These are phyloP conservation scores for Elephas maximus DNA, from an alignment of 2,113 vertebrate genomes.

Conservation along the genomic window DNA sequence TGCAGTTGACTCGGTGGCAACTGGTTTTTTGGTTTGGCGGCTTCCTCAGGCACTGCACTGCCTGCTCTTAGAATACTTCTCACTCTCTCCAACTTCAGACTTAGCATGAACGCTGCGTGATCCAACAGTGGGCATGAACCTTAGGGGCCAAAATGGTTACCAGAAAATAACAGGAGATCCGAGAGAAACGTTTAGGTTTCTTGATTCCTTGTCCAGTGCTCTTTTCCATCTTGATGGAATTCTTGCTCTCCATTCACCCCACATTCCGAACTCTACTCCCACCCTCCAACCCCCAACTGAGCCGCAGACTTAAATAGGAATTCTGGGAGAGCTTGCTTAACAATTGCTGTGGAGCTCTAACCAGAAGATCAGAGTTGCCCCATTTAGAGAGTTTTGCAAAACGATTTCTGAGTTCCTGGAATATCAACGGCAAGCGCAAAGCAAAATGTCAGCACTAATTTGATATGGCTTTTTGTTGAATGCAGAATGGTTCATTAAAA, in stretches of 20 bases:
- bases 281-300: not conserved
- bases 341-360: slow-evolving; percentile 13
- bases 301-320: not conserved
- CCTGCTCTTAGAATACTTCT: not conserved
- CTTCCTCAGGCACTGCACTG: rapidly evolving
- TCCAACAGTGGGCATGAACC: not conserved
- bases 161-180: not conserved
- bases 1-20: not conserved
- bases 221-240: not conserved
- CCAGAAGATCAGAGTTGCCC: slow-evolving; percentile 54
- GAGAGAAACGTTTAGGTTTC: not conserved
- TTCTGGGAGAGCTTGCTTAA: not conserved
- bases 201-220: not conserved
- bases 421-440: slow-evolving; percentile 52
- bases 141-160: not conserved
- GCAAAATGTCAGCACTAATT: slow-evolving; percentile 77
- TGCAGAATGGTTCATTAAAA: slow-evolving; percentile 84
- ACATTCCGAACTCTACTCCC: not conserved
- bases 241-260: not conserved
- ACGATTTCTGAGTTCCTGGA: not conserved
- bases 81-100: rapidly evolving
- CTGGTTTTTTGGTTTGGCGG: not conserved
- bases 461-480: slow-evolving; percentile 74
- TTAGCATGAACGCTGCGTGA: not conserved
- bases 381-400: slow-evolving; percentile 65